Conservation (phyloP, 2,888 invertebrate species). For the Ypsolopha sequella region DNA sequence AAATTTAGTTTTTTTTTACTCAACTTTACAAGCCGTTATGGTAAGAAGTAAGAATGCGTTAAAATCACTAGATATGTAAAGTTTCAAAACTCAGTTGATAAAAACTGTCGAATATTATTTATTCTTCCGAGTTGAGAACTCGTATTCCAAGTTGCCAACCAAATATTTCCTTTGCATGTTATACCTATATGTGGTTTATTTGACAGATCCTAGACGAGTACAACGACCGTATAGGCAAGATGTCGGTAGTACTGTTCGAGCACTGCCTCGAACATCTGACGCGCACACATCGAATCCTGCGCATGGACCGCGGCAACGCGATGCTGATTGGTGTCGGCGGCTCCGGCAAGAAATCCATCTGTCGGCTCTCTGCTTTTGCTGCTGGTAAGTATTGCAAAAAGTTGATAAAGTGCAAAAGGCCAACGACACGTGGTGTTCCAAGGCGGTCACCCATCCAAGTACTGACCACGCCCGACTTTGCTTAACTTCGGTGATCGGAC, state of each 20-base stretch:
- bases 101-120: too few species aligned
- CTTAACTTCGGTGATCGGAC: conserved; percentile 23
- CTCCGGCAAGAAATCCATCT: conserved; percentile 87
- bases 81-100: too few species aligned
- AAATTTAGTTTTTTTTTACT: too few species aligned
- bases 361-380: conserved; percentile 84
- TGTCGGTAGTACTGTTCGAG: conserved; percentile 90
- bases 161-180: too few species aligned
- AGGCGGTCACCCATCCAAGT: conserved; percentile 18
- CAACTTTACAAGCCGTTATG: too few species aligned
- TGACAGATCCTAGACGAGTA: conserved; percentile 85
- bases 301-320: conserved; percentile 87
- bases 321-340: conserved; percentile 92
- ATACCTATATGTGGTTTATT: too few species aligned
- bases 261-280: conserved; percentile 94
- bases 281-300: conserved; percentile 84
- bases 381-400: conserved; percentile 62
- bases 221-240: conserved; percentile 79
- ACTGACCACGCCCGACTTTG: conserved; percentile 18
- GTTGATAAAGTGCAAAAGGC: conserved; percentile 5
- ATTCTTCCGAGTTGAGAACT: too few species aligned
- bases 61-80: too few species aligned
- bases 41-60: too few species aligned
- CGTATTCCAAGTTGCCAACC: too few species aligned
- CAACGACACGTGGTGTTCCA: conserved; percentile 15